Base-by-base conservation (phyloP, 2,797 vertebrate species). In the Amblyopsis hoosieri region DNA sequence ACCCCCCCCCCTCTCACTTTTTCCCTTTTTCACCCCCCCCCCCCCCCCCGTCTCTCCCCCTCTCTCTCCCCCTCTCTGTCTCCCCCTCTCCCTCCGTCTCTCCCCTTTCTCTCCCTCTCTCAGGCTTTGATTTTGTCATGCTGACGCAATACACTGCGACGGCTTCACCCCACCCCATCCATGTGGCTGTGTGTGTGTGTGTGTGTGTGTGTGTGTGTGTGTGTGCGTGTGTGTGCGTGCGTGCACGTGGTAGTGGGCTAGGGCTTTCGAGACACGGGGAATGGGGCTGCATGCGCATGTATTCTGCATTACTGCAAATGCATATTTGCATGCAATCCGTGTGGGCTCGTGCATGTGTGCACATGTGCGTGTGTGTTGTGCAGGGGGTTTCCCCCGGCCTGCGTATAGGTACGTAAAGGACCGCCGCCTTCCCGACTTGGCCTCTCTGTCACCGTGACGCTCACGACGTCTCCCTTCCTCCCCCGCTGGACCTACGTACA, bases 101-200 rank as follows among this genome's bases (percentile, higher is more conserved):
- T 71, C 56, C 64, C 62, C 74, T 62, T 63, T 17, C 42, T 78
- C 52, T 54, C 60, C 55, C 67, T 73, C 64, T 70, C 76, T 33
- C 31, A 45, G 33, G 62, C 73, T 71, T 49, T 45, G 51, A 66
- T 50, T 33, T 74, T 64, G 74, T 88, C 83, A 70, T 60, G 45
- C 66, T 76, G 74, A 84, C 55, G 77, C 85, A 86, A 72, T 78
- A 57, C 75, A 55, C 62, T 66, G 69, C 69, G 66, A 77, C 63
- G 58, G 31, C 54, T 13, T 65, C 62, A 54, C 66, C 52, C 57
- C 42, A 15, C 23, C 52, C 64, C 42, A 13, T 50, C 17, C 57
- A 29, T 62, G 48, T 51, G 60, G 63, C 61, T 67, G 50, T 64
- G 19, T 55, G 60, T 56, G 55, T 45, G 58, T 54, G 45, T 48